A percentile compares a stretch with the other conserved stretches of the same genome.
Evolutionary conservation across 2,113 vertebrate species (phyloP).

Genomic region (Heterochromis multidens): DNA sequence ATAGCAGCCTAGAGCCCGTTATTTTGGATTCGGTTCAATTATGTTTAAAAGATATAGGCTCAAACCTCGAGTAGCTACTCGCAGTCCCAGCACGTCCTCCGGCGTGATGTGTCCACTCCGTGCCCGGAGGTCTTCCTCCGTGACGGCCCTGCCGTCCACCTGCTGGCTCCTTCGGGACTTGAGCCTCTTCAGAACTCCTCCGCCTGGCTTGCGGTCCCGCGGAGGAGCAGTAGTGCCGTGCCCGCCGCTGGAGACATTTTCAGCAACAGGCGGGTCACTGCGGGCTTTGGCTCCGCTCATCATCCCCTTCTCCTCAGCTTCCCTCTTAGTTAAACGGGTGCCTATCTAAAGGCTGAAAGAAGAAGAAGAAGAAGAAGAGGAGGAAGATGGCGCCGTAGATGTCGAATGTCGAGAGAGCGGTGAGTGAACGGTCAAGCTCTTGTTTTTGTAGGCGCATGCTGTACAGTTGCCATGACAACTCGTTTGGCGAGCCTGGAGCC

Average conservation of each 20-base stretch:
- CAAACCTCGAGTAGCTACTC: slow-evolving; percentile 82
- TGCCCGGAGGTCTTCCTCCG: slow-evolving; percentile 82
- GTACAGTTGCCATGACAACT: slow-evolving; percentile 71
- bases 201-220: slow-evolving; percentile 70
- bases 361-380: slow-evolving; percentile 8
- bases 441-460: slow-evolving; percentile 65
- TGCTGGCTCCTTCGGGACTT: slow-evolving; percentile 82
- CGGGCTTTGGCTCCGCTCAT: slow-evolving; percentile 84
- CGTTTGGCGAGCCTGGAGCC: not conserved
- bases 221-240: slow-evolving; percentile 36
- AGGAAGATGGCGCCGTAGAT: slow-evolving; percentile 72
- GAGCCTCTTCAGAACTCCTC: slow-evolving; percentile 81
- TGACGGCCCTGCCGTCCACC: slow-evolving; percentile 70
- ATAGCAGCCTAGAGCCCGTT: not conserved
- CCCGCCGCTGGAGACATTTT: slow-evolving; percentile 64
- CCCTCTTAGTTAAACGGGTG: not conserved
- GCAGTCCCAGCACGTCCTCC: slow-evolving; percentile 85
- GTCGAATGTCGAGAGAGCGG: slow-evolving; percentile 63
- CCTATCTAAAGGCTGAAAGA: not conserved
- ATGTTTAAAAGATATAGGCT: not conserved
- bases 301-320: not conserved
- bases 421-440: slow-evolving; percentile 55
- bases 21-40: no score
- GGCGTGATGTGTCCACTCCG: slow-evolving; percentile 77
- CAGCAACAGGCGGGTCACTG: slow-evolving; percentile 75